Evolutionary conservation across 2,113 vertebrate genomes (phyloP).

Genomic region (human): GRCh38 chr14:74824501-74825000

Average conservation of each 20-base stretch:
- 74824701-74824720: conserved; percentile 42
- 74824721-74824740: conserved; percentile 42
- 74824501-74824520: conserved; percentile 38
- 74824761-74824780: conserved; percentile 31
- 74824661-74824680: conserved; percentile 45
- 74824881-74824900: conserved; percentile 41
- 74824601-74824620: conserved; percentile 32
- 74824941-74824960: conserved; percentile 29
- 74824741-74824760: conserved; percentile 10
- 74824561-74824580: conserved; percentile 45
- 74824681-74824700: conserved; percentile 17
- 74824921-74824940: conserved; percentile 6
- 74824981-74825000: background rate
- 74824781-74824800: conserved; percentile 3
- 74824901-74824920: background rate
- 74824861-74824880: conserved; percentile 41
- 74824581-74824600: conserved; percentile 64
- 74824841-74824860: conserved; percentile 42
- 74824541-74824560: conserved; percentile 47
- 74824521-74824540: conserved; percentile 49
- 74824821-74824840: conserved; percentile 48
- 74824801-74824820: conserved; percentile 38
- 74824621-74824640: conserved; percentile 50
- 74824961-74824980: conserved; percentile 20
- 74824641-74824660: background rate